Conservation (phyloP, 2,113 vertebrate species). For the Phaethon lepturus region DNA sequence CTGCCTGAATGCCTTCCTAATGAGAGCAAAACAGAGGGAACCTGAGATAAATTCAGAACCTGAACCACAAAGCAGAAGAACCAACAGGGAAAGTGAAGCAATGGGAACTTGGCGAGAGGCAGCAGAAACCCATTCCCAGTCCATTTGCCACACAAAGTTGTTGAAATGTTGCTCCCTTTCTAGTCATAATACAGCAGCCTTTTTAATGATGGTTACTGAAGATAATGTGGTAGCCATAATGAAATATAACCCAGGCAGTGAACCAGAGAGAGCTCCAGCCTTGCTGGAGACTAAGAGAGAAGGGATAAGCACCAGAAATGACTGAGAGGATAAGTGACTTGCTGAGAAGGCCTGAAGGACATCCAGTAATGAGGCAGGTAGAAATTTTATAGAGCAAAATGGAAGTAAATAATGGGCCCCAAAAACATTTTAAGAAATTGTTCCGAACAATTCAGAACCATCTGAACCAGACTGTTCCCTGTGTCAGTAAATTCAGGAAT, state of each 20-base stretch:
- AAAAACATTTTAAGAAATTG: not conserved
- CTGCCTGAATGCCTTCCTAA: not conserved
- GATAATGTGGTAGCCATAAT: not conserved
- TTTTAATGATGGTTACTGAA: conserved; percentile 20
- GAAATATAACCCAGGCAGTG: conserved; percentile 20
- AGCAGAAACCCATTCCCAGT: not conserved
- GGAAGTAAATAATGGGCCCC: not conserved
- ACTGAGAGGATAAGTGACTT: not conserved
- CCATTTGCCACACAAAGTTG: not conserved
- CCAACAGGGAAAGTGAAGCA: not conserved
- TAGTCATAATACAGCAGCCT: not conserved
- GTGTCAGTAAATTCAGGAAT: not conserved
- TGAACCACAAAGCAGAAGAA: not conserved
- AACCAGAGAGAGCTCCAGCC: conserved; percentile 43
- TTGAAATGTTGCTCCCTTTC: not conserved
- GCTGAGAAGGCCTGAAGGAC: not conserved
- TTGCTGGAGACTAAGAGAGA: conserved; percentile 15
- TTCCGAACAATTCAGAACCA: not conserved
- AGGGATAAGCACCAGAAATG: not conserved
- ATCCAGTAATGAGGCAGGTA: not conserved
- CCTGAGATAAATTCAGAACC: not conserved
- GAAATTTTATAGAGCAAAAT: not conserved
- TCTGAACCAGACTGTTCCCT: not conserved
- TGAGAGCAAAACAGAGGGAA: not conserved
- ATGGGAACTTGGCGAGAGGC: not conserved